phyloP scores from a whole-genome alignment of 2,888 invertebrate genomes.

The Pollenia angustigena region DNA sequence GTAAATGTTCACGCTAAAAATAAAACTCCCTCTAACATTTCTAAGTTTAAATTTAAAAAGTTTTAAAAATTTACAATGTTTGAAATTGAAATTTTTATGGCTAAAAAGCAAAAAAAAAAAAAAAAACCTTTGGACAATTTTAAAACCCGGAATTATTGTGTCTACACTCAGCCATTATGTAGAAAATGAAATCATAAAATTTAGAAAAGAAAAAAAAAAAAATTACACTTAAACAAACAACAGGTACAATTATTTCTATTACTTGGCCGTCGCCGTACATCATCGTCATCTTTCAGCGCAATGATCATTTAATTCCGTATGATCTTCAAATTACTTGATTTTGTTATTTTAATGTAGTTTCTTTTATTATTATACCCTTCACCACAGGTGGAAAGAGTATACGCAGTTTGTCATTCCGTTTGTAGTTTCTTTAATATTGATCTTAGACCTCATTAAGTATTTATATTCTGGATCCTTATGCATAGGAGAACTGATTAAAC shows the following conservation, averaged over 20 bases:
- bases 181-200: conserved; percentile 22
- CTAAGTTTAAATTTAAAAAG: conserved; percentile 1
- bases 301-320: conserved; percentile 3
- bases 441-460: too few relatives aligned
- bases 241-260: conserved; percentile 50
- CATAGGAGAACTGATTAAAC: too few relatives aligned
- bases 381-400: too few relatives aligned
- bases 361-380: too few relatives aligned
- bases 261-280: conserved; percentile 12
- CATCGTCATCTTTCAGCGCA: not conserved
- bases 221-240: conserved; percentile 37
- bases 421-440: too few relatives aligned
- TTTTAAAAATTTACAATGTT: conserved; percentile 36
- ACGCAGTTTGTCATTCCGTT: too few relatives aligned
- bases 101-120: not conserved
- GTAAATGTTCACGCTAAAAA: conserved; percentile 20
- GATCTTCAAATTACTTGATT: conserved; percentile 29
- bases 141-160: conserved; percentile 23
- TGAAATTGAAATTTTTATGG: conserved; percentile 38
- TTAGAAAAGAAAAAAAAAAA: not conserved
- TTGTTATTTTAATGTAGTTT: not conserved
- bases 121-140: conserved; percentile 10
- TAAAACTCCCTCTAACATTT: conserved; percentile 27
- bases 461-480: not conserved
- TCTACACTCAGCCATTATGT: conserved; percentile 2